Percentiles rank a stretch among this genome's conserved stretches.
These are phyloP conservation scores for Aurelia sp. DNA, from an alignment of 30 jellyfish, hydroid and myxozoan species.

Conservation along the genomic window DNA sequence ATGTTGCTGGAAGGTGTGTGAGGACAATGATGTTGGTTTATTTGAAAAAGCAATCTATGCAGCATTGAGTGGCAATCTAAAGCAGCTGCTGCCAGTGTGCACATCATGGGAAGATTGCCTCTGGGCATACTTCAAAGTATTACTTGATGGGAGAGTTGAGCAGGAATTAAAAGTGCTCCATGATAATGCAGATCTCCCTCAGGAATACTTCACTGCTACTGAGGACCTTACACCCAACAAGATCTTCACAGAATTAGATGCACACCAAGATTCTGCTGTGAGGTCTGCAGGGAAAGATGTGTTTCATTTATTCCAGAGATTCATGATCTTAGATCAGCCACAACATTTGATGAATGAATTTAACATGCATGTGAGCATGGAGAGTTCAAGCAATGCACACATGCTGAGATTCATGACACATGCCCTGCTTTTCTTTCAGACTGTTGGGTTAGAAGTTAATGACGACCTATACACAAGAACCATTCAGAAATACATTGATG, in stretches of 20 bases:
- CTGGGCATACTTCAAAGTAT: slow-evolving; percentile 92
- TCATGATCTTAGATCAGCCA: slow-evolving; percentile 76
- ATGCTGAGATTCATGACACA: slow-evolving; percentile 62
- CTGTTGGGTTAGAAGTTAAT: slow-evolving; percentile 55
- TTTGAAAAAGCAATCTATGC: slow-evolving; percentile 94
- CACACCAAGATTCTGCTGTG: slow-evolving; percentile 59
- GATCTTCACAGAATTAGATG: slow-evolving; percentile 64
- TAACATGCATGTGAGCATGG: slow-evolving; percentile 2
- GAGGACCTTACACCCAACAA: slow-evolving; percentile 67
- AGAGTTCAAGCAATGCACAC: slow-evolving; percentile 17
- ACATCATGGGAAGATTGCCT: slow-evolving; percentile 88
- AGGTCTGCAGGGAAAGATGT: slow-evolving; percentile 69
- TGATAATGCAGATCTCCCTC: slow-evolving; percentile 20
- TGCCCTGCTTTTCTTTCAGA: slow-evolving; percentile 48
- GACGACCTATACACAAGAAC: slow-evolving; percentile 41
- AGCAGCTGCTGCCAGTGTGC: slow-evolving; percentile 82
- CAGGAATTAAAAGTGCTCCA: slow-evolving; percentile 47
- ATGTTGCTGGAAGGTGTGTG: slow-evolving; percentile 87
- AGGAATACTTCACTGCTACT: slow-evolving; percentile 23
- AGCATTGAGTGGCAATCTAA: slow-evolving; percentile 89
- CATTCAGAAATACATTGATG: slow-evolving; percentile 42
- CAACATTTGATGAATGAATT: slow-evolving; percentile 36
- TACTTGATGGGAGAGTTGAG: slow-evolving; percentile 86
- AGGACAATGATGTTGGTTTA: slow-evolving; percentile 44
- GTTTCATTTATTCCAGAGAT: slow-evolving; percentile 69